These are phyloP conservation scores for Marasmarcha lunaedactyla DNA, from an alignment of 2,888 invertebrate species.

Conservation along the genomic window DNA sequence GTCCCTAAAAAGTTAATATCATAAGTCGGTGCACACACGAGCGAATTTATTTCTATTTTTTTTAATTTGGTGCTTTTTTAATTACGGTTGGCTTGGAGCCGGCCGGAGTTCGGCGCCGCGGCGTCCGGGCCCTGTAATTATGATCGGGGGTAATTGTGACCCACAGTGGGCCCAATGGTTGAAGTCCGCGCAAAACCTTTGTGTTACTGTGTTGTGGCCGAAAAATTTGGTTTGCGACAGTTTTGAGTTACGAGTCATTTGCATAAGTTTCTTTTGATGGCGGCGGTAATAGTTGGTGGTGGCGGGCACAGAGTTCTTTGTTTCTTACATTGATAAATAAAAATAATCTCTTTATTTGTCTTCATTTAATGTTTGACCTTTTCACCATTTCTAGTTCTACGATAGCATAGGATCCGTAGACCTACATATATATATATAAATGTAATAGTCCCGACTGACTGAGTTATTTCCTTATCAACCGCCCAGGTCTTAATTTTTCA, in stretches of 20 bases:
- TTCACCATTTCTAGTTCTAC: no score
- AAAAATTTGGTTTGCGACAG: constrained; percentile 25
- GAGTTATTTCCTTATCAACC: no score
- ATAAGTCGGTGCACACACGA: constrained; percentile 61
- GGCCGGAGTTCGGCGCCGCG: constrained; percentile 62
- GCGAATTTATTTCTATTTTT: constrained; percentile 37
- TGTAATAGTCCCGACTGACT: no score
- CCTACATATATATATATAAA: no score
- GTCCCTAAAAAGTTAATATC: constrained; percentile 65
- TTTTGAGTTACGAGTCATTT: constrained; percentile 9
- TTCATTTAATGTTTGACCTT: no score
- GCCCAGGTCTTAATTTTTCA: no score
- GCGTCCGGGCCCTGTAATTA: constrained; percentile 64
- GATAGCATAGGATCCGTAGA: no score
- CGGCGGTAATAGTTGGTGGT: no score
- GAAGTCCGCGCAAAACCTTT: constrained; percentile 23
- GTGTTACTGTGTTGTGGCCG: not conserved
- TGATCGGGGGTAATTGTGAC: constrained; percentile 62
- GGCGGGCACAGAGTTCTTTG: no score
- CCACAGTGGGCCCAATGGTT: constrained; percentile 28
- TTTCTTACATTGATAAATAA: no score
- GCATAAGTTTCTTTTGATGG: not conserved
- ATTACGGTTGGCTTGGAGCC: constrained; percentile 56
- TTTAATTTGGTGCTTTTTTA: constrained; percentile 67
- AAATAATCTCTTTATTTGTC: no score